Evolutionary conservation across 2,113 vertebrate species (phyloP), one percentile per base, ranked within the genome.

Genomic region (Rhinoderma darwinii): DNA sequence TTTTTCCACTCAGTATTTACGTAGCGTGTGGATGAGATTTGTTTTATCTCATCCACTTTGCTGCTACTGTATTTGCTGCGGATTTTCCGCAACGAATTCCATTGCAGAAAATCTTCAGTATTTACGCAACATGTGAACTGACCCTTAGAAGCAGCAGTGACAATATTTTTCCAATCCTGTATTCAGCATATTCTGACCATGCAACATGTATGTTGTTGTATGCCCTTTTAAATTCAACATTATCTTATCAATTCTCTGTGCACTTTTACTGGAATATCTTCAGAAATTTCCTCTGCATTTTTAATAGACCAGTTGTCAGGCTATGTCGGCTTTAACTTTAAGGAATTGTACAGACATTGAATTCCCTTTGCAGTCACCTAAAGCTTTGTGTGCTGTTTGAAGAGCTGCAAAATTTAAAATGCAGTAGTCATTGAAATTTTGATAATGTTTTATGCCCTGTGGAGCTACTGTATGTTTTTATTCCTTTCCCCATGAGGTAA

Each of bases 401-500:
- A 86, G 88, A 80, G 89, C 86, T 86, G 90, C 87, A 86, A 93
- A 91, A 88, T 77, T 82, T 82, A 89, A 92, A 91, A 89, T 88
- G 90, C 90, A 88, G 30, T 76, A 89, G 90, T 91, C 89, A 86
- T 30, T 82, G 90, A 92, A 89, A 68, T 82, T 79, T 89, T 8
- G 41, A 89, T 89, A 92, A 91, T 91, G 90, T 90, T 89, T 89
- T 87, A 74, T 90, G 90, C 89, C 90, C 90, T 68, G 59, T 88
- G 89, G 90, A 92, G 91, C 89, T 83, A 32, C 86, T 87, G 86
- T 82, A 87, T 87, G 79, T 82, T 87, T 90, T 92, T 88, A 89
- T 89, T 90, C 82, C 37, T 88, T 92, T 90, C 90, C 93, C 91
- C 75, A 27, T 10, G 88, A 92, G 90, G 88, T 91, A 91, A 88